These are phyloP conservation scores for Rhynchonema sp. DNA, from an alignment of 2,888 invertebrate genomes.

Conservation along the genomic window DNA sequence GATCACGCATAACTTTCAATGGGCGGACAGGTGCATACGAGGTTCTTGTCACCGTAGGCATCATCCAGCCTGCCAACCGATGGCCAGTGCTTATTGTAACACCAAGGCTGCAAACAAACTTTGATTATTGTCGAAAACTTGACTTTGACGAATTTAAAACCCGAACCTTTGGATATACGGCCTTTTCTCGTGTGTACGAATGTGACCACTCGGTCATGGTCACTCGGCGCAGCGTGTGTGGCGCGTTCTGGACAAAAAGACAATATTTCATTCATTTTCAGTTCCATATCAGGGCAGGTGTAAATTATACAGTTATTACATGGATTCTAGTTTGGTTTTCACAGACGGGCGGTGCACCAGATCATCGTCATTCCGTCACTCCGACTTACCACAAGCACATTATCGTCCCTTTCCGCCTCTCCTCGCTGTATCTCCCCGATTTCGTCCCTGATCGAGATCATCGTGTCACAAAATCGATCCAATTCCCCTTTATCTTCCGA, in stretches of 20 bases:
- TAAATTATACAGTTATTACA: no score
- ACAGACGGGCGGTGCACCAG: no score
- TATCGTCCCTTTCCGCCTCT: slow-evolving; percentile 15
- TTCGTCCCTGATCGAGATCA: slow-evolving; percentile 75
- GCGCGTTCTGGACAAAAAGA: slow-evolving; percentile 49
- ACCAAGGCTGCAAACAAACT: slow-evolving; percentile 9
- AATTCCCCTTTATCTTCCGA: slow-evolving; percentile 86
- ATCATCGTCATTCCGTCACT: no score
- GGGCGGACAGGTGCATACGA: slow-evolving; percentile 38
- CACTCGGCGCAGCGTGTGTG: slow-evolving; percentile 75
- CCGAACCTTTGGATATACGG: slow-evolving; percentile 81
- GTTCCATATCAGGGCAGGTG: no score
- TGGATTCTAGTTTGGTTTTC: no score
- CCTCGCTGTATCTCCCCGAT: slow-evolving; percentile 45
- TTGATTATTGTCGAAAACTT: neutral
- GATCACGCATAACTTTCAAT: slow-evolving; percentile 14
- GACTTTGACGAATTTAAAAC: neutral
- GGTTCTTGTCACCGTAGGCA: slow-evolving; percentile 87
- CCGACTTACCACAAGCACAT: slow-evolving; percentile 15
- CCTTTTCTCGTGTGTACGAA: slow-evolving; percentile 73
- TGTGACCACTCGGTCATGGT: slow-evolving; percentile 63
- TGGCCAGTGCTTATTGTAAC: slow-evolving; percentile 70
- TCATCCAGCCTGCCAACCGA: slow-evolving; percentile 93
- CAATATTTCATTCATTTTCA: no score
- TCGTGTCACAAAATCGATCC: slow-evolving; percentile 82